Evolutionary conservation across 1,140 invertebrate species (phyloP).

Genomic region (Sitophilus oryzae): DNA sequence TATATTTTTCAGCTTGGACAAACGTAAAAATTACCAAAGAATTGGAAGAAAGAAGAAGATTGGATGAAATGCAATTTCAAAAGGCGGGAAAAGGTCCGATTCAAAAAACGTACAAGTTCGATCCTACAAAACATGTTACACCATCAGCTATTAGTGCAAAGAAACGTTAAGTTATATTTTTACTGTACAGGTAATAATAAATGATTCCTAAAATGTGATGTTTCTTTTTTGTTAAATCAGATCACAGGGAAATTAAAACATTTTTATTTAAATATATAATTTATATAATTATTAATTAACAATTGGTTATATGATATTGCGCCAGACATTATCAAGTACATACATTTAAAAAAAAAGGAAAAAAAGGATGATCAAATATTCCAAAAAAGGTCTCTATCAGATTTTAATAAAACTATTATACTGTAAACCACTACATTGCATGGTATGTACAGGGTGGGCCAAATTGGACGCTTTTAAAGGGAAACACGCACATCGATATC

Average conservation of each 20-base stretch:
- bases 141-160: conserved; percentile 43
- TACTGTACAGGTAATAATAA: too few relatives aligned
- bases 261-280: too few relatives aligned
- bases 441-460: too few relatives aligned
- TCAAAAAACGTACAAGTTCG: conserved; percentile 78
- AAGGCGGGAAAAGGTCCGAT: conserved; percentile 78
- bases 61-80: conserved; percentile 74
- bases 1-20: conserved; percentile 60
- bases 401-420: conserved; percentile 33
- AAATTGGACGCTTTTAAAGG: too few relatives aligned
- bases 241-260: too few relatives aligned
- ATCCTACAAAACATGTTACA: conserved; percentile 64
- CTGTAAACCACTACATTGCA: too few relatives aligned
- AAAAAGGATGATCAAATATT: background rate
- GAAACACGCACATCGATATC: too few relatives aligned
- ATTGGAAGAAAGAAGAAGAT: conserved; percentile 65
- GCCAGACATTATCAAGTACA: too few relatives aligned
- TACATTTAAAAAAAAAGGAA: background rate
- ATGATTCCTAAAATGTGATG: too few relatives aligned
- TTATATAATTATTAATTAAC: too few relatives aligned
- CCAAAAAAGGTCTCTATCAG: background rate
- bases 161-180: conserved; percentile 28
- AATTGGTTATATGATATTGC: too few relatives aligned
- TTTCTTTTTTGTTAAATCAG: too few relatives aligned
- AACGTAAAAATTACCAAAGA: conserved; percentile 78